Conservation (phyloP, 2,113 vertebrate genomes). For the Lipophrys pholis region DNA sequence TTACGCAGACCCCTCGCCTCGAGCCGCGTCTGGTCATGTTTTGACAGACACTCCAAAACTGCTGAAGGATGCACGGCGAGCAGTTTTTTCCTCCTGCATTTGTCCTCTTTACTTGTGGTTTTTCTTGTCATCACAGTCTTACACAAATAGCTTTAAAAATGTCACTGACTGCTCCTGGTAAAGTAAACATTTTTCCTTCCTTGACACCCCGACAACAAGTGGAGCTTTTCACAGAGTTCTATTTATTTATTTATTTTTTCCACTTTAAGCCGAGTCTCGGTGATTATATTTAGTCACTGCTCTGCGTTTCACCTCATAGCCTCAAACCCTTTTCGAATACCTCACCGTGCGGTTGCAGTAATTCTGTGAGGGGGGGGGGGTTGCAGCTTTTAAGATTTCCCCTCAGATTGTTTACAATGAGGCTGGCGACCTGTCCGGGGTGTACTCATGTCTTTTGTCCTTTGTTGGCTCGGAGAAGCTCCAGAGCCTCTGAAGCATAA, state of each 20-base stretch:
- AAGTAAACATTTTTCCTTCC: constrained; percentile 12
- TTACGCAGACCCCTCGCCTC: constrained; percentile 55
- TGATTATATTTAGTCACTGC: constrained; percentile 43
- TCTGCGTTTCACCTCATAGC: constrained; percentile 17
- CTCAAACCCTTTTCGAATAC: constrained; percentile 33
- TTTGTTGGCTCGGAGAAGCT: no score
- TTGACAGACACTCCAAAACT: constrained; percentile 71
- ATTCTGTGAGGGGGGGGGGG: neutral
- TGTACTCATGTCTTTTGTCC: neutral
- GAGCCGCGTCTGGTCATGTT: constrained; percentile 68
- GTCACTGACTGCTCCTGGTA: constrained; percentile 27
- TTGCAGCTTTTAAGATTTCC: neutral
- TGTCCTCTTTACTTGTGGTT: constrained; percentile 59
- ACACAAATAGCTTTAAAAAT: constrained; percentile 28
- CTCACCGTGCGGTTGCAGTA: constrained; percentile 7
- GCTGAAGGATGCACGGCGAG: constrained; percentile 55
- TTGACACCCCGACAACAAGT: constrained; percentile 37
- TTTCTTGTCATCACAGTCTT: constrained; percentile 61
- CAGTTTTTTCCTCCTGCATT: constrained; percentile 46
- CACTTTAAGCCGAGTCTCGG: constrained; percentile 6
- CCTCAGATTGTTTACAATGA: neutral
- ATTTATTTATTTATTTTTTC: constrained; percentile 15
- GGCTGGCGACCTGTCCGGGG: neutral
- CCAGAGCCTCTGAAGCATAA: neutral
- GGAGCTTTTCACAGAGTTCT: constrained; percentile 22